Conservation (phyloP, 2,888 invertebrate genomes). For the Seira sanloemensis region DNA sequence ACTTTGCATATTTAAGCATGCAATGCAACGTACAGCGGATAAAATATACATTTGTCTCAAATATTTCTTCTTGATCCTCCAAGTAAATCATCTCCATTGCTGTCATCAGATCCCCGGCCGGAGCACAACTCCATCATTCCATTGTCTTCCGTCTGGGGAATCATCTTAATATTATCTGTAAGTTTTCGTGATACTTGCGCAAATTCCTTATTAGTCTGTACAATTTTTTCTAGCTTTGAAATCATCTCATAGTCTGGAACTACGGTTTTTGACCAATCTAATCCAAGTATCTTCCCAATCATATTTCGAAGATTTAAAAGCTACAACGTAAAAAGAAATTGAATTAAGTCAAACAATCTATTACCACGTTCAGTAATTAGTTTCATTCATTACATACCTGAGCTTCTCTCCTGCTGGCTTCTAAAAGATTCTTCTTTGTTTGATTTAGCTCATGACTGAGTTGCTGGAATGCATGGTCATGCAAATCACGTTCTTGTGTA, state of each 20-base stretch:
- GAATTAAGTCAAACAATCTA: background rate
- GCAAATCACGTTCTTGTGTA: constrained; percentile 75
- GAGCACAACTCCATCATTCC: constrained; percentile 22
- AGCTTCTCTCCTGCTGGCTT: constrained; percentile 85
- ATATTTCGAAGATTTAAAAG: constrained; percentile 86
- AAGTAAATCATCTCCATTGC: constrained; percentile 42
- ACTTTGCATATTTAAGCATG: no score
- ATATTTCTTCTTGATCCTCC: constrained; percentile 29
- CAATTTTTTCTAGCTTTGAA: constrained; percentile 87
- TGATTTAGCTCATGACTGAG: constrained; percentile 86
- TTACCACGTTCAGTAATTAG: background rate
- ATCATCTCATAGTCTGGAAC: constrained; percentile 87
- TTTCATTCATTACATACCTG: constrained; percentile 78
- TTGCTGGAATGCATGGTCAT: constrained; percentile 83
- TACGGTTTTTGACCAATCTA: constrained; percentile 79
- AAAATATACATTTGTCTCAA: no score
- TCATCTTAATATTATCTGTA: constrained; percentile 71
- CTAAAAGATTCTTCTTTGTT: constrained; percentile 84
- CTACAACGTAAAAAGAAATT: constrained; percentile 73
- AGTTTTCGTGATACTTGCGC: constrained; percentile 85
- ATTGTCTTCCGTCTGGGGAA: constrained; percentile 62
- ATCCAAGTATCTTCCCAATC: constrained; percentile 84
- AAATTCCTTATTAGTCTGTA: constrained; percentile 91
- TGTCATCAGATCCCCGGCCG: constrained; percentile 50
- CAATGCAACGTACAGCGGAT: no score